phyloP scores from a whole-genome alignment of 2,797 vertebrate species.

The Epinephelus malabaricus region DNA sequence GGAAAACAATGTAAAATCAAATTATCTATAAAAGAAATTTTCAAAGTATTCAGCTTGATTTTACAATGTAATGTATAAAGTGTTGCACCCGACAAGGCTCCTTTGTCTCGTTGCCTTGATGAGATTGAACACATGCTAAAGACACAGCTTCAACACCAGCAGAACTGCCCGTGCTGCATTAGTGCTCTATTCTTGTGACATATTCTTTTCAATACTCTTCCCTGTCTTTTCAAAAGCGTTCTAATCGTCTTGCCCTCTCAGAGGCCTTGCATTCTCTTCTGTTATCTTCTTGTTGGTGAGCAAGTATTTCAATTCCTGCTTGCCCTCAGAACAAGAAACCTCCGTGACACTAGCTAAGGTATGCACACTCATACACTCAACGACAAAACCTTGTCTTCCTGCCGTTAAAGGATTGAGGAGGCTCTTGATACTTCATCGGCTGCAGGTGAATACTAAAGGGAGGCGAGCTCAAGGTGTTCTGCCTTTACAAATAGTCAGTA shows the following conservation, averaged over 20 bases:
- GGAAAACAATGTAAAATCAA: background rate
- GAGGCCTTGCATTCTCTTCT: slow-evolving; percentile 20
- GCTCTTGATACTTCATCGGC: slow-evolving; percentile 27
- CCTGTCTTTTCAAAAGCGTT: slow-evolving; percentile 5
- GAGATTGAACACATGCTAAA: background rate
- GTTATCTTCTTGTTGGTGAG: slow-evolving; percentile 42
- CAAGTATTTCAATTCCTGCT: slow-evolving; percentile 39
- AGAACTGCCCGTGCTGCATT: background rate
- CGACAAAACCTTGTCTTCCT: slow-evolving; percentile 6
- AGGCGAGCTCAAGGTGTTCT: slow-evolving; percentile 22
- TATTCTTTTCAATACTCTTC: background rate
- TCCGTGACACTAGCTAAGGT: slow-evolving; percentile 14
- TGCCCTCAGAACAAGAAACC: slow-evolving; percentile 30
- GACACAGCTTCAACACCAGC: background rate
- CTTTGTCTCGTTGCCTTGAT: background rate
- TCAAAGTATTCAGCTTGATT: background rate
- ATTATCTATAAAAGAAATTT: background rate
- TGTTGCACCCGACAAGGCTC: no score
- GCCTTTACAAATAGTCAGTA: slow-evolving; percentile 12
- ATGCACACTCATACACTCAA: background rate
- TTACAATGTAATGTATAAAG: background rate
- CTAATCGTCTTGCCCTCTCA: background rate
- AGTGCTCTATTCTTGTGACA: no score
- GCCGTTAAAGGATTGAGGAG: slow-evolving; percentile 15
- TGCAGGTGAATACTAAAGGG: slow-evolving; percentile 9